A percentile compares a stretch with the other conserved stretches of the same genome.
Conservation (phyloP, 2,888 invertebrate genomes). For the Cephonodes hylas region DNA sequence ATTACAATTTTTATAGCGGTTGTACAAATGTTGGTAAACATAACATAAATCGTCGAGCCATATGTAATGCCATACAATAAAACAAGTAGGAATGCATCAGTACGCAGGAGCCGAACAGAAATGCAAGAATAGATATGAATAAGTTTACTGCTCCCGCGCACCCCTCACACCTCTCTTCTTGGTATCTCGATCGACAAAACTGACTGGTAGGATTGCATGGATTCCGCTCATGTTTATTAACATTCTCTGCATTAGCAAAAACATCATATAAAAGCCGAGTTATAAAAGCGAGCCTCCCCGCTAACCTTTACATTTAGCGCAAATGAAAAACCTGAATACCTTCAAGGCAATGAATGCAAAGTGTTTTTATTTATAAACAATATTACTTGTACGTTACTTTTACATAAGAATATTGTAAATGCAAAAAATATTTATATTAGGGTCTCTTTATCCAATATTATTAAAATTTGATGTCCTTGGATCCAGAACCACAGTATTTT, state of each 20-base stretch:
- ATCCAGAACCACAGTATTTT: too few species aligned
- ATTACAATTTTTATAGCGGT: too few species aligned
- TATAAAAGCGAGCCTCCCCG: neutral
- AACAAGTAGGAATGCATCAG: neutral
- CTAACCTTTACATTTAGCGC: neutral
- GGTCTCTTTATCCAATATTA: too few species aligned
- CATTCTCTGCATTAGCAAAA: neutral
- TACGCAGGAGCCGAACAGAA: neutral
- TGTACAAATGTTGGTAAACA: too few species aligned
- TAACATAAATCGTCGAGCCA: too few species aligned
- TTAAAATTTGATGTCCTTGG: too few species aligned
- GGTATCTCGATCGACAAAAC: neutral
- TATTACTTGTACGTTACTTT: too few species aligned
- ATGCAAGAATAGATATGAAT: neutral
- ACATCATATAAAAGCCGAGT: neutral
- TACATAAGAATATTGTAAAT: too few species aligned
- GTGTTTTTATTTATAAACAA: neutral
- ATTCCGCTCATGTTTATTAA: neutral
- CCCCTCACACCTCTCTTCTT: neutral
- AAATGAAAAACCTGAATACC: neutral
- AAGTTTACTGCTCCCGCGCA: neutral
- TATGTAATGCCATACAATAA: neutral
- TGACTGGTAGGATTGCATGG: neutral
- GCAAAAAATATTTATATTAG: too few species aligned
- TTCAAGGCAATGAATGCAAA: neutral